Evolutionary conservation across 37 sponge, comb jelly and placozoan species (phyloP), one percentile per base, ranked within the genome.

Genomic region (Bolinopsis microptera): DNA sequence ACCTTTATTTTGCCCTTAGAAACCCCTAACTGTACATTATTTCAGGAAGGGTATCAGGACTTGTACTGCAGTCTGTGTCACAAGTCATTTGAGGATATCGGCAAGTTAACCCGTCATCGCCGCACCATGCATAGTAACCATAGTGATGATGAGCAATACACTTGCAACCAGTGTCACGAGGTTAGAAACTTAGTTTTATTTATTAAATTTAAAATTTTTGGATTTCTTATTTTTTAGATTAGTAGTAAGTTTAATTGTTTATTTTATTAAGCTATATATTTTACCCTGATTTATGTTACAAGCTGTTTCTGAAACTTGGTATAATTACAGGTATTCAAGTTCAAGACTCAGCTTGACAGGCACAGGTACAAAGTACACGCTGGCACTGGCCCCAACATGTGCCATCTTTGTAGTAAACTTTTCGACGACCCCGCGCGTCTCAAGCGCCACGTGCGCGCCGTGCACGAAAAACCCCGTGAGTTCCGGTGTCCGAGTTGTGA

Each of bases 121-220:
- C 90, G 90, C 26, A 39, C 41, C 30, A 34, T 86, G 41, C 90
- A 86, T 24, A 86, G 61, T 41, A 86, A 77, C 90, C 90, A 41
- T 41, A 86, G 90, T 40, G 90, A 86, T 48, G 90, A 86, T 40
- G 90, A 86, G 28, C 90, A 86, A 48, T 86, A 86, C 90, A 86
- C 90, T 27, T 86, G 90, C 61, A 86, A 86, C 26, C 25, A 24
- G 61, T 86, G 90, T 86, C 34, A 86, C 48, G 90, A 86, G 31
- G 61, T 48, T 48, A 18, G 61, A n/a, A n/a, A n/a, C n/a, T n/a
- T n/a, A n/a, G n/a, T n/a, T n/a, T n/a, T n/a, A n/a, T n/a, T n/a
- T n/a, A n/a, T n/a, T n/a, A n/a, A n/a, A n/a, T n/a, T n/a, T n/a
- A n/a, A n/a, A n/a, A n/a, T n/a, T n/a, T n/a, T n/a, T n/a, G n/a